Base-by-base conservation (phyloP, 2,797 vertebrate genomes). In the Myiotriccus ornatus region DNA sequence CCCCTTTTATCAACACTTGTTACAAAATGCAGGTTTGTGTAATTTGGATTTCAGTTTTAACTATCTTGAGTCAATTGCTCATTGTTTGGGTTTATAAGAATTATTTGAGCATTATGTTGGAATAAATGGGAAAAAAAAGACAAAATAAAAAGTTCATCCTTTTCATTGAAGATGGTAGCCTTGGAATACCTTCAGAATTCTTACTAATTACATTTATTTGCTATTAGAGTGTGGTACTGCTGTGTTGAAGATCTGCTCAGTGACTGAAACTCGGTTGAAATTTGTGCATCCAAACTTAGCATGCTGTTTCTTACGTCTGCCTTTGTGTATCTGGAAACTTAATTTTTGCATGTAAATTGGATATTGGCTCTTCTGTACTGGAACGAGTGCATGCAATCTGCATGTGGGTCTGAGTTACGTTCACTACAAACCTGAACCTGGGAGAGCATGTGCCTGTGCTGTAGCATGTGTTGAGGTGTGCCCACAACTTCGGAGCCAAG, bases 101-200 rank as follows among this genome's bases (percentile, higher is more conserved):
- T 78, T 95, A 89, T 88, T 92, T 91, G 91, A 95, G 56, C 59
- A 8, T 84, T 91, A 67, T 94, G 87, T 97, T 96, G 91, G 80
- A 97, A 95, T 96, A 96, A 94, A 95, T 93, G 79, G 89, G 92
- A 50, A 50, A 34, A 74, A 90, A 96, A 95, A 87, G 73, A 90
- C 60, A 86, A 93, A 95, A 96, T 94, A 96, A 96, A 96, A 96
- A 93, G 69, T 75, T 94, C 85, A 86, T 94, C 88, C 70, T 91
- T 96, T 93, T 96, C 74, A 86, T 32, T 95, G 91, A 86, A 91
- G 91, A 90, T 56, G 87, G 60, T 93, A 94, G 47, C 41, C 32
- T 84, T 79, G 91, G 74, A 95, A 95, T 93, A 94, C 83, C 89
- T 95, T 95, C 80, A 93, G 8, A 82, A 90, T 79, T 59, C 73